Conservation (phyloP, 35 echinoderm and acorn worm genomes). For the Hemicentrotus pulcherrimus region DNA sequence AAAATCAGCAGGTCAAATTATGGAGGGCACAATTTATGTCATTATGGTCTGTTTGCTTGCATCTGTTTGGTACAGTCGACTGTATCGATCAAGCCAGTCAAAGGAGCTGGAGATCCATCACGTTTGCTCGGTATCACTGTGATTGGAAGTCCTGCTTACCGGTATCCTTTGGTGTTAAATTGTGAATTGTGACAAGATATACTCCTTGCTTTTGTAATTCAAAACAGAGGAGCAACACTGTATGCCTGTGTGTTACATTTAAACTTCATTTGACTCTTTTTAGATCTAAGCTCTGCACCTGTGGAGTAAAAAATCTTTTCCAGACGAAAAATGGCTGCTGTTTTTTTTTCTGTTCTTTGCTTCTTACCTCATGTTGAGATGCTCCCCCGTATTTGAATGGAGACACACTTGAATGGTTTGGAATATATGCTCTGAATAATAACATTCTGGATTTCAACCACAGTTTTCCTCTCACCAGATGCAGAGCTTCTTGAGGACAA, state of each 20-base stretch:
- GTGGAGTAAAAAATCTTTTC: neutral
- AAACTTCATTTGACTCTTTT: neutral
- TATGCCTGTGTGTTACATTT: neutral
- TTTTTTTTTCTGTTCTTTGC: neutral
- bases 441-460: neutral
- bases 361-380: neutral
- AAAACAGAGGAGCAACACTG: neutral
- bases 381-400: neutral
- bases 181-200: neutral
- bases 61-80: neutral
- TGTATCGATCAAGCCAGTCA: neutral
- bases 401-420: neutral
- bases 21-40: neutral
- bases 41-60: neutral
- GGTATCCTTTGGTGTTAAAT: neutral
- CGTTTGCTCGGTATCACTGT: neutral
- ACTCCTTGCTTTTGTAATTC: neutral
- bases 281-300: neutral
- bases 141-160: neutral
- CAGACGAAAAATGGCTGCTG: neutral
- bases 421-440: neutral
- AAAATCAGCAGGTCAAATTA: neutral
- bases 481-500: neutral
- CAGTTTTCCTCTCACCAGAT: constrained; percentile 1
- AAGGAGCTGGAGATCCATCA: neutral